Conservation (phyloP, 2,113 vertebrate genomes). For the Chrysemys picta region DNA sequence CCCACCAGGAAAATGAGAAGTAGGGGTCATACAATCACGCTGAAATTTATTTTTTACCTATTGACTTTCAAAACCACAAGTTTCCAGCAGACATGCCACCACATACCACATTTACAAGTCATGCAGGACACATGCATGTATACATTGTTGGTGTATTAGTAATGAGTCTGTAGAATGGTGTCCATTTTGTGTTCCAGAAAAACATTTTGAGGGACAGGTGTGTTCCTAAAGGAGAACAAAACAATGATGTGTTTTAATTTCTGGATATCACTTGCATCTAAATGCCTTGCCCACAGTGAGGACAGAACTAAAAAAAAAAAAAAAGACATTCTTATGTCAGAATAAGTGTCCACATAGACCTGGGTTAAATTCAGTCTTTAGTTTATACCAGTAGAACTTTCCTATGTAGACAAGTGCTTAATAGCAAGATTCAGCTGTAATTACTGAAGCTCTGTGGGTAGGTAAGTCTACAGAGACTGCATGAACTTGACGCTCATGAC, state of each 20-base stretch:
- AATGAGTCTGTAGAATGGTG: background rate
- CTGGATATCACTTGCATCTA: background rate
- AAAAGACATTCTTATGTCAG: background rate
- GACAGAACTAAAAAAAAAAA: background rate
- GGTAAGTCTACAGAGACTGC: background rate
- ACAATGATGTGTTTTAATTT: background rate
- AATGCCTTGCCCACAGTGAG: rapidly evolving
- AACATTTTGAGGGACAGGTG: background rate
- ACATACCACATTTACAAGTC: background rate
- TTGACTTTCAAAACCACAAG: background rate
- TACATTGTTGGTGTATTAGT: background rate
- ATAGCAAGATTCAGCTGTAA: background rate
- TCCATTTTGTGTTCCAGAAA: background rate
- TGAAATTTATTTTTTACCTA: background rate
- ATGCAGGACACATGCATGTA: background rate
- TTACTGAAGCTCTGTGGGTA: background rate
- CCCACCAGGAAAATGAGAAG: background rate
- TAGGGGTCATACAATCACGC: background rate
- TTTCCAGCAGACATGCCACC: background rate
- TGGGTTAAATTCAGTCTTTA: background rate
- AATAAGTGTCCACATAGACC: conserved; percentile 13
- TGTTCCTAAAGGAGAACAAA: background rate
- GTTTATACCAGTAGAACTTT: background rate
- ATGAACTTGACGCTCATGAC: conserved; percentile 8
- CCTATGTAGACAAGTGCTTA: rapidly evolving